A percentile compares a stretch with the other conserved stretches of the same genome.
These are phyloP conservation scores for Drosophila aldrichi DNA, from an alignment of 2,888 invertebrate genomes.

Conservation along the genomic window DNA sequence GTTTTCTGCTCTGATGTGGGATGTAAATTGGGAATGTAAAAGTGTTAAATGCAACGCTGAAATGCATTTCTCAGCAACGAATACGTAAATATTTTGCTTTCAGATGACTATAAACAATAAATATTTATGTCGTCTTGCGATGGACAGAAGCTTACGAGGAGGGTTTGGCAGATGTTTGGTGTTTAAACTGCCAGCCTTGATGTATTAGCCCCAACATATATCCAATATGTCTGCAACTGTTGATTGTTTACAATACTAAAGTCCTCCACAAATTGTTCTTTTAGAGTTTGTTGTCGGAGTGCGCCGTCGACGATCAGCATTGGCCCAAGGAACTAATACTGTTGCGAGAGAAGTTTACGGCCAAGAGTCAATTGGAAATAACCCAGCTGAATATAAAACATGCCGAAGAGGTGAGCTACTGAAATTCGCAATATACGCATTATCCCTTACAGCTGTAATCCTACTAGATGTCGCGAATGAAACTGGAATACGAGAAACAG, in stretches of 20 bases:
- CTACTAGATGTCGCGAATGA: conserved; percentile 85
- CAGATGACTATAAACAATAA: conserved; percentile 55
- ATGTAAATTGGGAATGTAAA: conserved; percentile 13
- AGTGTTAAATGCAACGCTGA: conserved; percentile 21
- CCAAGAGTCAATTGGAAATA: conserved; percentile 88
- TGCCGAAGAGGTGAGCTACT: conserved; percentile 87
- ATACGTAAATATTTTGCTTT: conserved; percentile 65
- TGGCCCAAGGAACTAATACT: conserved; percentile 92
- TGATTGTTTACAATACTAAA: conserved; percentile 17
- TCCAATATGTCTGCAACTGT: conserved; percentile 25
- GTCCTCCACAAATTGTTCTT: conserved; percentile 13
- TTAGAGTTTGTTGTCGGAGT: conserved; percentile 90
- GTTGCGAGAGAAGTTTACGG: conserved; percentile 90
- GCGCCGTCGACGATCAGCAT: conserved; percentile 89
- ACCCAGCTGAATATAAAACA: conserved; percentile 87
- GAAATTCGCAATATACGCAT: background rate
- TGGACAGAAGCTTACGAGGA: conserved; percentile 13
- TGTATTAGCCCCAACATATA: background rate
- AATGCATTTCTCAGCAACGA: conserved; percentile 23
- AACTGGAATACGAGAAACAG: conserved; percentile 84
- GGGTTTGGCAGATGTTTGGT: background rate
- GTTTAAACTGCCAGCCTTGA: background rate
- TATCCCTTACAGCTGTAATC: background rate
- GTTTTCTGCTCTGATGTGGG: conserved; percentile 8
- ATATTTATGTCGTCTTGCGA: conserved; percentile 58